phyloP scores from a whole-genome alignment of 2,113 vertebrate species.

The Uria aalge region DNA sequence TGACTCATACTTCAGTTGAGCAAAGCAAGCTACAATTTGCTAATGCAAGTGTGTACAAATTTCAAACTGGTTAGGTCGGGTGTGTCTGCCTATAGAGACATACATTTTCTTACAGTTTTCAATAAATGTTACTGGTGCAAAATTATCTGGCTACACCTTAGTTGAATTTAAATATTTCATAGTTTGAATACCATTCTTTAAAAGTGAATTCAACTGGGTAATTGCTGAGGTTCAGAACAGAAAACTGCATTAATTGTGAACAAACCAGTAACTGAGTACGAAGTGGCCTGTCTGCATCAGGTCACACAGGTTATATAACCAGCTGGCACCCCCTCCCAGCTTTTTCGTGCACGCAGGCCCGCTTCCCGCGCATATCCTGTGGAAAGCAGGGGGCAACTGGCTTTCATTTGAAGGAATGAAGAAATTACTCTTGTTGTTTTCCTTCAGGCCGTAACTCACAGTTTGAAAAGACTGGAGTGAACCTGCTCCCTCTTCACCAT shows the following conservation, averaged over 20 bases:
- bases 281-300: not conserved
- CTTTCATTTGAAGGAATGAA: not conserved
- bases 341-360: not conserved
- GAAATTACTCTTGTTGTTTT: not conserved
- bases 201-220: not conserved
- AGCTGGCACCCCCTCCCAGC: not conserved
- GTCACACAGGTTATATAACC: not conserved
- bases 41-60: slow-evolving; percentile 70
- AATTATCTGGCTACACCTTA: not conserved
- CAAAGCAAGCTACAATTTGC: slow-evolving; percentile 66
- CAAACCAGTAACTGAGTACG: not conserved
- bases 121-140: not conserved
- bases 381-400: not conserved
- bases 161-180: not conserved
- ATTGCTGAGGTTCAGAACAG: not conserved
- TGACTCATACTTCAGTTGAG: slow-evolving; percentile 63
- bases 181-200: not conserved
- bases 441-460: not conserved
- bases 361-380: not conserved
- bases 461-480: not conserved
- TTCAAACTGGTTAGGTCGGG: slow-evolving; percentile 73
- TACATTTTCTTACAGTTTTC: slow-evolving; percentile 29
- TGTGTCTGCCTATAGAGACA: slow-evolving; percentile 65
- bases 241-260: not conserved
- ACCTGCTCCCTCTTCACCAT: not conserved